Evolutionary conservation across 2,888 invertebrate genomes (phyloP), one percentile per base, ranked within the genome.

Genomic region (Drosophila silvestris): DNA sequence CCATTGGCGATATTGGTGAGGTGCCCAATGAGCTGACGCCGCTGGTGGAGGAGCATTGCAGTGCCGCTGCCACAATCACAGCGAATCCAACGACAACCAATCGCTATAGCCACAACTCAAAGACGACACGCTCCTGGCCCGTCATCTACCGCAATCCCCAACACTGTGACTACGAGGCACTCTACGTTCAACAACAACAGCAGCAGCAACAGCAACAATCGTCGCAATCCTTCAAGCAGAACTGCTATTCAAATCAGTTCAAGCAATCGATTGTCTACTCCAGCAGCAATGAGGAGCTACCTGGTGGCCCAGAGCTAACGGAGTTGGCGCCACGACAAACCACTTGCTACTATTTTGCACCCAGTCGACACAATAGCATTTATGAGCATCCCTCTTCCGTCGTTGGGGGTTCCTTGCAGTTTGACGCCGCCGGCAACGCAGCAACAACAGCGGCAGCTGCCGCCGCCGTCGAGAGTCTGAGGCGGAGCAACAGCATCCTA

Each of bases 61-160:
- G 26, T 51, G 75, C 68, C 64, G 60, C 83, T 66, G 77, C 81
- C 65, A 70, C 85, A 51, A 69, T 73, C 52, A 59, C 74, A 10
- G 33, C 81, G 22, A 41, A 44, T 35, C 53, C 58, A 37, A 47
- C 51, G 28, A 67, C 82, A 53, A 82, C 79, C 69, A 85, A 90
- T 68, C 91, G 90, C 57, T 93, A 93, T 73, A 92, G 91, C 73
- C 92, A 93, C 76, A 93, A 93, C 76, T 92, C 93, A 32, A 93
- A 92, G 77, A 93, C 93, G 39, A 93, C 93, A 6, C 92, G 93
- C 56, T 93, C 93, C 75, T 93, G 93, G 93, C 93, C 93, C 0
- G 94, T 93, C n/a, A 93, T 93, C 62, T 93, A 93, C 80, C 91
- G 93, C 53, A 93, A 93, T 89, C 93, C 93, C 1, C 92, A 93